phyloP scores from a whole-genome alignment of 2,888 invertebrate species.

The Zonitis immaculata region DNA sequence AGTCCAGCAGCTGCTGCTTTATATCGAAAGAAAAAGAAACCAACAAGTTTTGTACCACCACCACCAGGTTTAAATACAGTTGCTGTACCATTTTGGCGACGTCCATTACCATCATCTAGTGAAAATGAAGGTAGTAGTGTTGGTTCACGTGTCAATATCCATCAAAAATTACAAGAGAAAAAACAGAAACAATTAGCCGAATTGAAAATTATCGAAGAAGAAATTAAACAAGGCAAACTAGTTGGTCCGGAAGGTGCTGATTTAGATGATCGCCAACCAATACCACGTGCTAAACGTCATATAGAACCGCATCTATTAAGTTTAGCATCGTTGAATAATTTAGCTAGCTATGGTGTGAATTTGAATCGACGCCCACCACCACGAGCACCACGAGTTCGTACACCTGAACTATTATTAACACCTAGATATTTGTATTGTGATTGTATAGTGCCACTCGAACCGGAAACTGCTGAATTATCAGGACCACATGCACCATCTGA shows the following conservation, averaged over 20 bases:
- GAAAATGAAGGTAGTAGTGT: slow-evolving; percentile 73
- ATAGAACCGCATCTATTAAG: slow-evolving; percentile 57
- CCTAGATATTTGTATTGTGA: slow-evolving; percentile 65
- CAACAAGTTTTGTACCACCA: slow-evolving; percentile 82
- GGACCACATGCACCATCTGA: slow-evolving; percentile 55
- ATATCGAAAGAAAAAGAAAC: slow-evolving; percentile 79
- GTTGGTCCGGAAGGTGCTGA: slow-evolving; percentile 54
- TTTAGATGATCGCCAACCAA: slow-evolving; percentile 58
- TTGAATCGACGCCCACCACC: slow-evolving; percentile 41
- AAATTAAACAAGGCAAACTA: slow-evolving; percentile 78
- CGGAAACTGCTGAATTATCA: slow-evolving; percentile 39
- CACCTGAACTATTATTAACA: slow-evolving; percentile 73
- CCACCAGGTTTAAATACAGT: too few species aligned
- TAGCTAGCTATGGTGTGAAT: slow-evolving; percentile 47
- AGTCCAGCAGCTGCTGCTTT: slow-evolving; percentile 56
- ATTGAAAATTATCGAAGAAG: slow-evolving; percentile 76
- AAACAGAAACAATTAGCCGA: slow-evolving; percentile 84
- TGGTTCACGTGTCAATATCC: slow-evolving; percentile 72
- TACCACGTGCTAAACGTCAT: slow-evolving; percentile 64
- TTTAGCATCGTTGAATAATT: slow-evolving; percentile 45
- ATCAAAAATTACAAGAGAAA: slow-evolving; percentile 81
- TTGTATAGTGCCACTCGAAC: slow-evolving; percentile 43
- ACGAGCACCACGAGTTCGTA: slow-evolving; percentile 56
- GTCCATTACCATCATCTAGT: slow-evolving; percentile 65
- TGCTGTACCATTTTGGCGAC: slow-evolving; percentile 68